Evolutionary conservation across 1,140 invertebrate genomes (phyloP), one percentile per base, ranked within the genome.

Genomic region (Panagrolaimus sp.): DNA sequence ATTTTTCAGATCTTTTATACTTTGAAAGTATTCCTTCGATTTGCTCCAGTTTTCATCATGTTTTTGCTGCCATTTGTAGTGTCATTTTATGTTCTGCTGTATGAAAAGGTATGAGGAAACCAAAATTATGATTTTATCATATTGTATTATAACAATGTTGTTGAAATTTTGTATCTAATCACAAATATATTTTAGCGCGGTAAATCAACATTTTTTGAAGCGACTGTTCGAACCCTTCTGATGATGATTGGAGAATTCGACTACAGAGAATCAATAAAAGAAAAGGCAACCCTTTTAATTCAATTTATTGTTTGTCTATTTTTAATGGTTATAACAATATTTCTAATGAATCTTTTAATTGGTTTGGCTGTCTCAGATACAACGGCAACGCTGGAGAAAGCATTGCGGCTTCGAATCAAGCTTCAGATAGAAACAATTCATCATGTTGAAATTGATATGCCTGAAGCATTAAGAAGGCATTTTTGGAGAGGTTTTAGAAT

Each of bases 181-280:
- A n/a, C n/a, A n/a, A n/a, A n/a, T n/a, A n/a, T n/a, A n/a, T 16
- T 57, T 57, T 57, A 57, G 51, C 11, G 51, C 20, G 51, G 51
- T 11, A 13, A 25, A 9, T 11, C n/a, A 25, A 20, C 20, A 11
- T 27, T 57, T 3, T 16, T 57, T 11, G 27, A 20, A 16, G 27
- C 51, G 27, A 27, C 51, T 11, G 51, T 57, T 1, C 14, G 51
- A 11, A 57, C 51, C 27, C 9, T 57, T 13, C 9, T 57, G 4
- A 57, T 57, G 51, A 57, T 57, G 51, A 57, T 27, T 11, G 51
- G 51, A 11, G 51, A 57, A 57, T 57, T 57, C n/a, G 51, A 57
- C 8, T 57, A 57, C 8, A 3, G 20, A 20, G 51, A 57, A 25
- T 25, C 51, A 13, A 57, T 57, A 20, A 11, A 11, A 16, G 27